phyloP scores from a whole-genome alignment of 2,113 vertebrate genomes.

The Notothenia coriiceps region DNA sequence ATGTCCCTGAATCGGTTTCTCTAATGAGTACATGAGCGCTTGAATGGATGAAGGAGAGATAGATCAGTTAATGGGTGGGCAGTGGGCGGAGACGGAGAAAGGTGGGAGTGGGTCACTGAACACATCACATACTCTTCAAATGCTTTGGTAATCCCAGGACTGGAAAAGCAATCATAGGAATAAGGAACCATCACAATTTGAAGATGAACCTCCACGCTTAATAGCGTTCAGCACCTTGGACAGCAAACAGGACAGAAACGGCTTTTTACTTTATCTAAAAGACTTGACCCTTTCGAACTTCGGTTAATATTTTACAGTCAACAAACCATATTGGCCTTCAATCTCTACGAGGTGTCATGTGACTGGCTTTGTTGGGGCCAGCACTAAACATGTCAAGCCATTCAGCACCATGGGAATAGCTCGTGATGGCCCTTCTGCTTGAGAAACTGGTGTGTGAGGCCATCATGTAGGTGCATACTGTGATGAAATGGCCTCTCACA shows the following conservation, averaged over 20 bases:
- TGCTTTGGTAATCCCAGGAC: neutral
- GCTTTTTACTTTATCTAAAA: neutral
- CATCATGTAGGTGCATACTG: conserved; percentile 4
- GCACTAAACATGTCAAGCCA: conserved; percentile 40
- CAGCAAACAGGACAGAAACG: neutral
- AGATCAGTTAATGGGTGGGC: conserved; percentile 42
- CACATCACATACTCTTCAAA: conserved; percentile 10
- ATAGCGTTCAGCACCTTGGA: neutral
- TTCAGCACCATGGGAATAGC: conserved; percentile 74
- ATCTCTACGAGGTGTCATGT: conserved; percentile 9
- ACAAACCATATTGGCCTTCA: neutral
- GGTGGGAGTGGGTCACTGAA: conserved; percentile 19
- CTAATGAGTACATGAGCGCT: neutral
- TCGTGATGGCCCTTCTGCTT: conserved; percentile 32
- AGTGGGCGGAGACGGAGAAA: conserved; percentile 19
- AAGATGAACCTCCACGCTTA: neutral
- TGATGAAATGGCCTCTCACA: conserved; percentile 34
- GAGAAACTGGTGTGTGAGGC: conserved; percentile 7
- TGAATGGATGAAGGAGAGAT: conserved; percentile 32
- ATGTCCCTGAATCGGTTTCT: conserved; percentile 11
- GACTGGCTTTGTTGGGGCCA: conserved; percentile 20
- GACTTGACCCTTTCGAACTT: neutral
- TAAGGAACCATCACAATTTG: neutral
- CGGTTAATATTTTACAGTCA: neutral
- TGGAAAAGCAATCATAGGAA: conserved; percentile 2